These are phyloP conservation scores for Karalla daura DNA, from an alignment of 2,797 vertebrate genomes.

Conservation along the genomic window DNA sequence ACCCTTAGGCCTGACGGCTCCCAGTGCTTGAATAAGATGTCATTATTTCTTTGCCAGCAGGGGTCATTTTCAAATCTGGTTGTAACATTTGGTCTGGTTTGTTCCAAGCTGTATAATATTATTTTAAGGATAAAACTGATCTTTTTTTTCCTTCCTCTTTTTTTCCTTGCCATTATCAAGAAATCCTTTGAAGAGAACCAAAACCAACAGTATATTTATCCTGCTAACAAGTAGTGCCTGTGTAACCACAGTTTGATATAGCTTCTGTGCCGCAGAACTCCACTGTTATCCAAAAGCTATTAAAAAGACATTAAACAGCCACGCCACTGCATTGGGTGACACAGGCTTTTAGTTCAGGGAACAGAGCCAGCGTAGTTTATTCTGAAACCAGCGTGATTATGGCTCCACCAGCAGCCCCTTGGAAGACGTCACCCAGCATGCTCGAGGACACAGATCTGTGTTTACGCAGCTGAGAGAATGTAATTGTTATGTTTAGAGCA, in stretches of 20 bases:
- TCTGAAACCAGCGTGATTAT: slow-evolving; percentile 13
- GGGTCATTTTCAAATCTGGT: slow-evolving; percentile 50
- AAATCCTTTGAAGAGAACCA: slow-evolving; percentile 28
- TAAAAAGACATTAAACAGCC: slow-evolving; percentile 59
- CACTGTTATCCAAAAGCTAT: slow-evolving; percentile 45
- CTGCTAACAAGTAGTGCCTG: slow-evolving; percentile 41
- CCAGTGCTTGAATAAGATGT: slow-evolving; percentile 61
- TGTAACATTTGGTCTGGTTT: slow-evolving; percentile 23
- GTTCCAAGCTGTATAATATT: neutral
- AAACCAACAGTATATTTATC: slow-evolving; percentile 37
- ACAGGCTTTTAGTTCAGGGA: slow-evolving; percentile 25
- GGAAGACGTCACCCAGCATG: slow-evolving; percentile 4
- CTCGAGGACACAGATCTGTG: slow-evolving; percentile 1
- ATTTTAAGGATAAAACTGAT: slow-evolving; percentile 8
- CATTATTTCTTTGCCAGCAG: slow-evolving; percentile 51
- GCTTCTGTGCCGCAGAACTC: slow-evolving; percentile 22
- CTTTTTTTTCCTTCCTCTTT: neutral
- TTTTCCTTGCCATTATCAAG: slow-evolving; percentile 6
- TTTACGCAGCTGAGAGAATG: slow-evolving; percentile 18
- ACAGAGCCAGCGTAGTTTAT: neutral
- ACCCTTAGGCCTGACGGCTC: slow-evolving; percentile 65
- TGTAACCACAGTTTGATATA: slow-evolving; percentile 25
- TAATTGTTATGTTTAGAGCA: slow-evolving; percentile 20
- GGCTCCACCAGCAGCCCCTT: neutral
- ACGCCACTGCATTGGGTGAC: slow-evolving; percentile 27